A percentile compares a stretch with the other conserved stretches of the same genome.
Evolutionary conservation across 2,113 vertebrate genomes (phyloP).

Genomic region (Danio rerio): DNA sequence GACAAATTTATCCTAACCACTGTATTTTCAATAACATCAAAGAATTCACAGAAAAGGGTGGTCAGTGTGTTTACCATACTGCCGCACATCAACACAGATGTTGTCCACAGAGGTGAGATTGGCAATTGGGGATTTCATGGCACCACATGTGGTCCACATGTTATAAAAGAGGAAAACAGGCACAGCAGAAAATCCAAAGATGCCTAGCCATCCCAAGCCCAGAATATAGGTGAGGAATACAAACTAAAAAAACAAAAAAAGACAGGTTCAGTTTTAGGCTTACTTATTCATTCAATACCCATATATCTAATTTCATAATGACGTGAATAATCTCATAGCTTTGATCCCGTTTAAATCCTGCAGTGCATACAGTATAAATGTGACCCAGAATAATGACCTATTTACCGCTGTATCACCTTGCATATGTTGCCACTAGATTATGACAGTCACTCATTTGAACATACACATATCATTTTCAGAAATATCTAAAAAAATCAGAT

Average conservation of each 20-base stretch:
- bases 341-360: constrained; percentile 27
- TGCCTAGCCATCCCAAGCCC: constrained; percentile 90
- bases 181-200: constrained; percentile 95
- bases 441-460: constrained; percentile 10
- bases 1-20: neutral
- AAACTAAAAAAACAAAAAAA: constrained; percentile 66
- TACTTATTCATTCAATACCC: neutral
- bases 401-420: constrained; percentile 23
- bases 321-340: neutral
- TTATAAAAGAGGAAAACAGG: constrained; percentile 98
- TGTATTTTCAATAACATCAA: neutral
- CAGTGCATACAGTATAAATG: constrained; percentile 2
- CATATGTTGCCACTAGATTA: neutral
- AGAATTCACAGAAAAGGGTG: neutral
- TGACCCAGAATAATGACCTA: constrained; percentile 52
- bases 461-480: constrained; percentile 26
- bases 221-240: constrained; percentile 89
- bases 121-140: constrained; percentile 86
- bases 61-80: constrained; percentile 83
- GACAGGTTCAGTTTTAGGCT: constrained; percentile 21
- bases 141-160: constrained; percentile 93
- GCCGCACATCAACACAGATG: constrained; percentile 96
- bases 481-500: constrained; percentile 2
- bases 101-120: constrained; percentile 90
- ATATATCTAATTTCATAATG: neutral